Evolutionary conservation across 2,888 invertebrate species (phyloP).

Genomic region (Hipparchia semele): DNA sequence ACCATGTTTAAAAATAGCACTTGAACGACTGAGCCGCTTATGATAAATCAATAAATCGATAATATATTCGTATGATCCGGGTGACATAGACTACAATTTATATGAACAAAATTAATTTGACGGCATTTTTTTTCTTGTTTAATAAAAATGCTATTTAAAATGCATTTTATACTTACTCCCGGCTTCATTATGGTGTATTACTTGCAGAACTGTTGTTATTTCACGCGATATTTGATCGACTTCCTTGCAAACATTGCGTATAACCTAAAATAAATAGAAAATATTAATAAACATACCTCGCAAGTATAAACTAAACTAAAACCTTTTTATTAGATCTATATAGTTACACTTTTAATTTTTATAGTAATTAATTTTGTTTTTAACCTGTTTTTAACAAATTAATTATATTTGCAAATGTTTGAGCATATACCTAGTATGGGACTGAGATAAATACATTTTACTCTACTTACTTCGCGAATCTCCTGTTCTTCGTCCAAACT

Average conservation of each 20-base stretch:
- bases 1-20: no score
- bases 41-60: no score
- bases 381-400: no score
- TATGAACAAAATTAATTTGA: no score
- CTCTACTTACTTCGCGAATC: slow-evolving; percentile 86
- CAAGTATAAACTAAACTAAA: neutral
- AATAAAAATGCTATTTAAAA: neutral
- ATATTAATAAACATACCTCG: neutral
- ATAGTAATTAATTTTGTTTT: no score
- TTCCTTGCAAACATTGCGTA: slow-evolving; percentile 87
- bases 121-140: no score
- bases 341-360: no score
- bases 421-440: neutral
- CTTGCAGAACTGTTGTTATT: slow-evolving; percentile 90
- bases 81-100: no score
- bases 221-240: slow-evolving; percentile 91
- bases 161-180: slow-evolving; percentile 82
- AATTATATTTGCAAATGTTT: no score
- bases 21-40: no score
- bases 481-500: slow-evolving; percentile 91
- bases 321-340: neutral
- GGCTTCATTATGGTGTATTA: slow-evolving; percentile 89
- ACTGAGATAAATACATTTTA: neutral
- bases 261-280: slow-evolving; percentile 75
- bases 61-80: no score